phyloP scores from a whole-genome alignment of 2,888 invertebrate genomes.

The Orthosia gothica region DNA sequence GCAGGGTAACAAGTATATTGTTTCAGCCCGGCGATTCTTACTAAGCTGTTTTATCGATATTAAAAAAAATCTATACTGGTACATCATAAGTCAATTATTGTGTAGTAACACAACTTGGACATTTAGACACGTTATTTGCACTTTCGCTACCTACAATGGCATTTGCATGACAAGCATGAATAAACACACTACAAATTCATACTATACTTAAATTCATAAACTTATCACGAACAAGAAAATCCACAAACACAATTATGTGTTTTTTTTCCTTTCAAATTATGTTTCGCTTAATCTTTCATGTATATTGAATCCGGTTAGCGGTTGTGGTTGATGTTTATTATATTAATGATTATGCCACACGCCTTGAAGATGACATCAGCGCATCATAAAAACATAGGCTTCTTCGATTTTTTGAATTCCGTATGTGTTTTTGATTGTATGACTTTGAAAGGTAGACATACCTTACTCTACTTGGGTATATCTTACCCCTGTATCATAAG shows the following conservation, averaged over 20 bases:
- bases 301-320: constrained; percentile 57
- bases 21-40: not conserved
- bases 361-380: constrained; percentile 54
- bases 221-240: not conserved
- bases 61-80: not conserved
- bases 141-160: not conserved
- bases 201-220: not conserved
- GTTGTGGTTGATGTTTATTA: constrained; percentile 38
- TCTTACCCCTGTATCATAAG: too few species aligned
- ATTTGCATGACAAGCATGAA: constrained; percentile 7
- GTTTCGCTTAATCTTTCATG: constrained; percentile 29
- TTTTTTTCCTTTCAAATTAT: constrained; percentile 21
- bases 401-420: constrained; percentile 9
- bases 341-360: constrained; percentile 37
- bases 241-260: constrained; percentile 17
- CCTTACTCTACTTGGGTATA: too few species aligned
- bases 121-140: not conserved
- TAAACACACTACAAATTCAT: not conserved
- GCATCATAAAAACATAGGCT: constrained; percentile 35
- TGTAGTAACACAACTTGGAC: not conserved
- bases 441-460: not conserved
- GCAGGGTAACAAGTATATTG: not conserved
- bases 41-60: not conserved
- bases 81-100: too few species aligned
- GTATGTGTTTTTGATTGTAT: not conserved